Percentiles rank a stretch among this genome's conserved stretches.
phyloP scores from a whole-genome alignment of 2,113 vertebrate genomes.

The Alethe diademata region DNA sequence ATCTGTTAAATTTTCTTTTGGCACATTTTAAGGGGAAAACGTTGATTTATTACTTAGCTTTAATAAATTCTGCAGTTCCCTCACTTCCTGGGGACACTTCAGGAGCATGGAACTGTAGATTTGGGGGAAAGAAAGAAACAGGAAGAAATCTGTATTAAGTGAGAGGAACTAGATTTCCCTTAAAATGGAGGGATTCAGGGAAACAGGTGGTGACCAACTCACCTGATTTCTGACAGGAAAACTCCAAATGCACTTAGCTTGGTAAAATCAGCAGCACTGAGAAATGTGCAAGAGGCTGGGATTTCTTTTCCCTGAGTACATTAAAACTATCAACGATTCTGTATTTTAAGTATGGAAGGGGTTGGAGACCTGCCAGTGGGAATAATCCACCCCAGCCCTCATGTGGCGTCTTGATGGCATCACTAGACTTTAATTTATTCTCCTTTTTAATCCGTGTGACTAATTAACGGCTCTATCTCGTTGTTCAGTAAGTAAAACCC shows the following conservation, averaged over 20 bases:
- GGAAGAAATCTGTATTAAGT: accelerated
- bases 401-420: not conserved
- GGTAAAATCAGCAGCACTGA: not conserved
- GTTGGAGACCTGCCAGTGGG: not conserved
- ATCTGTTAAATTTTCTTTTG: accelerated
- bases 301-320: not conserved
- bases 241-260: not conserved
- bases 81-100: not conserved
- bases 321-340: not conserved
- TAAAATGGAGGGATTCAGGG: not conserved
- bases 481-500: not conserved
- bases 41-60: not conserved
- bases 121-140: not conserved
- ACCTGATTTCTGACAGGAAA: not conserved
- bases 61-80: not conserved
- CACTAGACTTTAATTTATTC: not conserved
- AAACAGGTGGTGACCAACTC: not conserved
- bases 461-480: not conserved
- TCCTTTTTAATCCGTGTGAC: not conserved
- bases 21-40: not conserved
- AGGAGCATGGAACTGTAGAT: not conserved
- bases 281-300: not conserved
- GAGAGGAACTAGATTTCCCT: not conserved
- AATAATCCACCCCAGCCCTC: not conserved
- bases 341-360: not conserved